Base-by-base conservation (phyloP, 2,888 invertebrate species). In the Lithosia quadra region DNA sequence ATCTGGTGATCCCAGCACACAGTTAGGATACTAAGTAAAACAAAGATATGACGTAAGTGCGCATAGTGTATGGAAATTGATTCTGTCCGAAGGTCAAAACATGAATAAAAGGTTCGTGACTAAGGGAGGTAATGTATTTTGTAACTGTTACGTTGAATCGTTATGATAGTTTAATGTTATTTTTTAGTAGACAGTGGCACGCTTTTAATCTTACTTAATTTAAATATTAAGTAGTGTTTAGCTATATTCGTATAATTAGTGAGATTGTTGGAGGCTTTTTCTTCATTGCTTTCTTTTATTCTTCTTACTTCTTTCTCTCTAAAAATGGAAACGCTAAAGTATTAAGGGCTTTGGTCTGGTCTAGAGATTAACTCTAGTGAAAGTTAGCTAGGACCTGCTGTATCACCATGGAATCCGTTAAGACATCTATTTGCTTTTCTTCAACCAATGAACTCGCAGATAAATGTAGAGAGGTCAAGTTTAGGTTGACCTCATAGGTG, bases 11-110 rank as follows among this genome's bases (percentile, higher is more conserved):
- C 66, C 66, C 58, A 43, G 68, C 58, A 74, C 69, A 68, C 65
- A 49, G 72, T 69, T 72, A 75, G 71, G 67, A 60, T 69, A 63
- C 74, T 68, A 70, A 66, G 69, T 76, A 71, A 73, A 69, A 72
- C 71, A 75, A 71, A 77, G 65, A 62, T 73, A 71, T 76, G 76
- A 74, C 67, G 64, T 68, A 70, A 43, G 59, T 70, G 71, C 69
- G 58, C 56, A 53, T 63, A 68, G 73, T 65, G 72, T 67, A 69
- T 62, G 69, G 67, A 9, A 49, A 57, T 24, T 64, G 67, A 68
- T 5, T 43, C 53, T 28, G 5, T 13, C 58, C 61, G 68, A 74
- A 73, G 68, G 80, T 70, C 71, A 61, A 39, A 39, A 36, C 59
- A 5, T 36, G 22, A 36, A 36, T 60, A 36, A 59, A 60, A 60